Evolutionary conservation across 2,113 vertebrate genomes (phyloP).

Genomic region (Misgurnus mizolepis): DNA sequence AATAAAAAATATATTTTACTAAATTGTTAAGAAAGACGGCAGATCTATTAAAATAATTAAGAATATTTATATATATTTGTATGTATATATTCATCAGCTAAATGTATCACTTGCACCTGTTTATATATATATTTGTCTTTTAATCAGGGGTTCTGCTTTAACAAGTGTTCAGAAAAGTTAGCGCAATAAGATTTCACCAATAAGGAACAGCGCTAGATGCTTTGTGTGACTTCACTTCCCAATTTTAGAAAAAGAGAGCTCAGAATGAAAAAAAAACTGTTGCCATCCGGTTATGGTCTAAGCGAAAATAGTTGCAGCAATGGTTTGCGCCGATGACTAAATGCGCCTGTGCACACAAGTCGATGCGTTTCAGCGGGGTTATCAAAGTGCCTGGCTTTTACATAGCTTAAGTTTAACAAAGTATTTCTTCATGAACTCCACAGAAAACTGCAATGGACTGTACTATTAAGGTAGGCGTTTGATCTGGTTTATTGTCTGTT

Average conservation of each 20-base stretch:
- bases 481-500: conserved; percentile 47
- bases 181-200: conserved; percentile 64
- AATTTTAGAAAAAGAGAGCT: conserved; percentile 74
- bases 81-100: too few species aligned
- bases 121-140: neutral
- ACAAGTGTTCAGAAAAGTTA: conserved; percentile 3
- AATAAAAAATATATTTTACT: too few species aligned
- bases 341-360: conserved; percentile 63
- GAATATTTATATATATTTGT: neutral
- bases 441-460: conserved; percentile 79
- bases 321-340: conserved; percentile 75
- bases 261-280: conserved; percentile 53
- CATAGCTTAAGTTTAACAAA: conserved; percentile 41
- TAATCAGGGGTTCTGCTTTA: neutral
- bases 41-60: too few species aligned
- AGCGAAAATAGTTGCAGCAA: conserved; percentile 70
- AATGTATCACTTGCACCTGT: neutral
- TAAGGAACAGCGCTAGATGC: conserved; percentile 64
- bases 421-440: conserved; percentile 66
- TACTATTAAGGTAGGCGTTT: conserved; percentile 81
- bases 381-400: conserved; percentile 50
- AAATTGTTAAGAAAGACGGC: too few species aligned
- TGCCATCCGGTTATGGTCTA: conserved; percentile 80
- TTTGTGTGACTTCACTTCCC: conserved; percentile 84
- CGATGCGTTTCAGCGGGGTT: conserved; percentile 65